Conservation (phyloP, 2,888 invertebrate genomes). For the Erpobdella octoculata region DNA sequence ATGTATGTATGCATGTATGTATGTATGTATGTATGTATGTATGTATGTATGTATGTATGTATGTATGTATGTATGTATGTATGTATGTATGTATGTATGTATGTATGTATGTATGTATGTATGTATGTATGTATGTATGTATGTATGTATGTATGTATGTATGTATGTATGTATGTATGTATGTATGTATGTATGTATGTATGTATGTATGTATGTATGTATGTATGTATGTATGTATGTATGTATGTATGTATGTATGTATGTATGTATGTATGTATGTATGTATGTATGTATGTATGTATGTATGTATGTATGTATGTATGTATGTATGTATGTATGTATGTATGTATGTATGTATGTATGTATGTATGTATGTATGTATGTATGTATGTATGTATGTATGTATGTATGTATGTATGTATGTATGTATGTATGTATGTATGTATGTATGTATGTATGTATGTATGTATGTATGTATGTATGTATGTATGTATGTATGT, state of each 20-base stretch:
- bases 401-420: neutral
- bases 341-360: slow-evolving; percentile 29
- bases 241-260: slow-evolving; percentile 27
- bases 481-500: too few species aligned
- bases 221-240: slow-evolving; percentile 17
- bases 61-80: slow-evolving; percentile 10
- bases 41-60: neutral
- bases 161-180: slow-evolving; percentile 13
- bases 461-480: too few species aligned
- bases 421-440: slow-evolving; percentile 11
- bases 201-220: slow-evolving; percentile 17
- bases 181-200: slow-evolving; percentile 9
- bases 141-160: slow-evolving; percentile 13
- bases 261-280: slow-evolving; percentile 31
- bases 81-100: slow-evolving; percentile 15
- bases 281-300: slow-evolving; percentile 30
- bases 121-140: slow-evolving; percentile 11
- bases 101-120: slow-evolving; percentile 11
- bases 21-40: neutral
- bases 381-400: slow-evolving; percentile 28
- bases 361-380: slow-evolving; percentile 31
- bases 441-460: neutral
- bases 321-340: slow-evolving; percentile 26
- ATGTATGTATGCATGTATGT: slow-evolving; percentile 8
- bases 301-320: slow-evolving; percentile 30